These are phyloP conservation scores for Trialeurodes vaporariorum DNA, from an alignment of 1,140 invertebrate genomes.

Conservation along the genomic window DNA sequence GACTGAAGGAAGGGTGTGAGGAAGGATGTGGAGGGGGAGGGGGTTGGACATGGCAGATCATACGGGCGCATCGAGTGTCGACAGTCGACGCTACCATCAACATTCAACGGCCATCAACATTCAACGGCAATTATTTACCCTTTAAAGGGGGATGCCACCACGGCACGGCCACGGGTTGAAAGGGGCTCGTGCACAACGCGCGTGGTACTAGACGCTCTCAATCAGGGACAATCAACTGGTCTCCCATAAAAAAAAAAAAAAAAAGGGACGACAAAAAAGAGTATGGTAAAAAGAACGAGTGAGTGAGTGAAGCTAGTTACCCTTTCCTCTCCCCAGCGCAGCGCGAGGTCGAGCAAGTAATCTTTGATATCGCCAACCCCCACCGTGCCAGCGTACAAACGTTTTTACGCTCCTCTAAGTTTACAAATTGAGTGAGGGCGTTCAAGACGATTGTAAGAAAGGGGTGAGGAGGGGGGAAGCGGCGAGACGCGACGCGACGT, in stretches of 20 bases:
- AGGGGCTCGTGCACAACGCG: no score
- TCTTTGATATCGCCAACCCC: no score
- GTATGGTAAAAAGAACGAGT: conserved; percentile 1
- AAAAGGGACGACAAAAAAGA: not conserved
- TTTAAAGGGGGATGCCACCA: not conserved
- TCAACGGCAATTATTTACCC: not conserved
- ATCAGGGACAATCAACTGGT: not conserved
- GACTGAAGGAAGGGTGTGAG: no score
- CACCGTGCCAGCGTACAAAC: no score
- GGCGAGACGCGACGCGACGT: not conserved
- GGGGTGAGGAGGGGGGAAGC: not conserved
- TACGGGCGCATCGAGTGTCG: no score
- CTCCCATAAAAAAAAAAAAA: not conserved
- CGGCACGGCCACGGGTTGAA: not conserved
- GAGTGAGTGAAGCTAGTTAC: not conserved
- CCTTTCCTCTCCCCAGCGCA: not conserved
- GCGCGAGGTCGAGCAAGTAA: no score
- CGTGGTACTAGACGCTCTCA: not conserved
- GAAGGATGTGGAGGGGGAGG: no score
- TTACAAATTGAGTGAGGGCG: not conserved
- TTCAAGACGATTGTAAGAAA: not conserved
- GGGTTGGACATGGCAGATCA: no score
- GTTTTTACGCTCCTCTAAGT: not conserved
- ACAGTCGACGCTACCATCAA: no score
- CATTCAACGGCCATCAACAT: not conserved